Evolutionary conservation across 2,113 vertebrate species (phyloP), one percentile per base, ranked within the genome.

Genomic region (Crotalus viridis): DNA sequence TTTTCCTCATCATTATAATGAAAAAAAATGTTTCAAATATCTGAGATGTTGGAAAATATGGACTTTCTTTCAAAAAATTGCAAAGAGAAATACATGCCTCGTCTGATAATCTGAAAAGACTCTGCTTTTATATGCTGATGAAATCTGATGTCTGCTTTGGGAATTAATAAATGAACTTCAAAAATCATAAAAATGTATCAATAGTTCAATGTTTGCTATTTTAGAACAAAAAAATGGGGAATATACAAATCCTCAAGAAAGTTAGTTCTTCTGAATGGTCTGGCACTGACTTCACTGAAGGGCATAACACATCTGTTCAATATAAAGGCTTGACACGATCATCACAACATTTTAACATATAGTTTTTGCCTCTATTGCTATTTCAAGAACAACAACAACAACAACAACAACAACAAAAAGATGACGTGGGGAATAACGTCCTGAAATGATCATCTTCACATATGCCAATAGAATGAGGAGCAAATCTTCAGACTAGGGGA

Each of bases 381-480:
- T 19, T 17, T 43, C 57, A 28, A 26, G 17, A 81, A 81, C 0
- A 81, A 69, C 12, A 69, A 33, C 64, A 43, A 51, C 48, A 48
- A 48, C 48, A 48, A 39, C 39, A 39, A 39, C 39, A 39, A 39
- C 39, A 39, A 39, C 39, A 51, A 81, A 81, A 43, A 39, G 74
- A 43, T 1, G 3, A 81, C 33, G 9, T n/a, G 12, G 26, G 57
- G 24, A 89, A 48, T 7, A 69, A 39, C 19, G 57, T 89, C 43
- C 43, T 89, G 39, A 1, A 17, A 91, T 1, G 5, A 91, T 43
- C 21, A 19, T 81, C 10, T 95, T 28, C 19, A 56, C 8, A 28
- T 21, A 89, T 85, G 52, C 52, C 88, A 92, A 93, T 13, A 46
- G 59, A 26, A 19, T 19, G 94, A 91, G 19, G 26, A 92, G 90